These are phyloP conservation scores for Octodon degus DNA, from an alignment of 2,113 vertebrate genomes.

Conservation along the genomic window DNA sequence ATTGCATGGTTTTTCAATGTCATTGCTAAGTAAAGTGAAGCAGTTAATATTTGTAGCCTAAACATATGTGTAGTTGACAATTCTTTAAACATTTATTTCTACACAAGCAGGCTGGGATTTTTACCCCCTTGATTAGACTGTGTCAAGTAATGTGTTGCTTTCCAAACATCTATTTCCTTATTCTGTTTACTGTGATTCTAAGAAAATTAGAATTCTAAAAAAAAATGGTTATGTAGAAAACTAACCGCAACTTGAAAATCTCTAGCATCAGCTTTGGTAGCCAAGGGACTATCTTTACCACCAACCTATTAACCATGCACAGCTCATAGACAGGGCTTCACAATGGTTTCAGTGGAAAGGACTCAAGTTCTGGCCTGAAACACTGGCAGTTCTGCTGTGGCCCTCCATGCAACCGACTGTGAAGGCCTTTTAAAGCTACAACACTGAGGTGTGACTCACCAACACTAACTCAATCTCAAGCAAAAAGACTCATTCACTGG, in stretches of 20 bases:
- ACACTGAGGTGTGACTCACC: not conserved
- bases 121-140: not conserved
- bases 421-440: not conserved
- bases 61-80: not conserved
- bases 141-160: not conserved
- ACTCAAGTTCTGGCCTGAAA: not conserved
- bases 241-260: slow-evolving; percentile 1
- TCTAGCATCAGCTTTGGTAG: not conserved
- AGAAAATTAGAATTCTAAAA: too few relatives aligned
- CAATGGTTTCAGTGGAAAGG: not conserved
- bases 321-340: not conserved
- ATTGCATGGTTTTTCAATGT: slow-evolving; percentile 10
- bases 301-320: not conserved
- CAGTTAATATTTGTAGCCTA: not conserved
- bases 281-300: not conserved
- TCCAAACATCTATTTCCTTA: not conserved
- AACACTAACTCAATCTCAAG: not conserved
- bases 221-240: not conserved
- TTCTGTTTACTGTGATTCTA: not conserved
- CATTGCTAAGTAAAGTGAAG: not conserved
- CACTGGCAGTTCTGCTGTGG: not conserved
- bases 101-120: not conserved
- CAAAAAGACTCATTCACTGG: not conserved
- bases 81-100: slow-evolving; percentile 12
- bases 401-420: not conserved